Evolutionary conservation across 2,797 vertebrate species (phyloP).

Genomic region (Muscicapa comitata): DNA sequence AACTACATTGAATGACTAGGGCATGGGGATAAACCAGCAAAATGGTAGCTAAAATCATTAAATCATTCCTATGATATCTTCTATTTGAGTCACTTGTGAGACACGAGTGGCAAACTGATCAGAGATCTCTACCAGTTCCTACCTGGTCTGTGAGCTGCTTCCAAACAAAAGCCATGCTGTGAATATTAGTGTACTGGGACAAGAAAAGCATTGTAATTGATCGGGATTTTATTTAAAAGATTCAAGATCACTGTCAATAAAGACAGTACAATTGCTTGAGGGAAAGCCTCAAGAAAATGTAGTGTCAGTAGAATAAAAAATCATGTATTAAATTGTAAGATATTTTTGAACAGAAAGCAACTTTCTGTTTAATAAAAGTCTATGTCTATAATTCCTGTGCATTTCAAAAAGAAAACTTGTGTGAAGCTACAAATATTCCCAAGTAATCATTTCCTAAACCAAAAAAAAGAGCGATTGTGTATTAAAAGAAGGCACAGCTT

Average conservation of each 20-base stretch:
- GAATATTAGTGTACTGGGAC: background rate
- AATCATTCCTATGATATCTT: background rate
- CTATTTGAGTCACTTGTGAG: background rate
- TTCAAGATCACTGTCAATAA: background rate
- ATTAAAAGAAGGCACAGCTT: background rate
- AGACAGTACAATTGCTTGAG: background rate
- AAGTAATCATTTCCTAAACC: background rate
- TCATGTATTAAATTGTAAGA: background rate
- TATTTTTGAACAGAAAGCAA: background rate
- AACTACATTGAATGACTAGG: background rate
- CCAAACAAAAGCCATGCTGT: background rate
- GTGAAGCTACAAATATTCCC: background rate
- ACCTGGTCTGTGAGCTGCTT: background rate
- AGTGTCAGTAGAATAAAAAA: background rate
- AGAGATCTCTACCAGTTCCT: background rate
- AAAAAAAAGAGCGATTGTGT: background rate
- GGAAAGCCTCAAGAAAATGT: background rate
- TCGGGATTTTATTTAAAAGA: background rate
- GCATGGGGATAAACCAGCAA: background rate
- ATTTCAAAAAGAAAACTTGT: background rate
- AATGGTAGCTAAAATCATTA: background rate
- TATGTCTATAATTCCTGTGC: background rate
- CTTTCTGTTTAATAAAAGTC: background rate
- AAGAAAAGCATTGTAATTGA: background rate
- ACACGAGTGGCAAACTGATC: background rate